These are phyloP conservation scores for Astropecten irregularis DNA, from an alignment of 53 echinoderm and acorn worm species.

Conservation along the genomic window DNA sequence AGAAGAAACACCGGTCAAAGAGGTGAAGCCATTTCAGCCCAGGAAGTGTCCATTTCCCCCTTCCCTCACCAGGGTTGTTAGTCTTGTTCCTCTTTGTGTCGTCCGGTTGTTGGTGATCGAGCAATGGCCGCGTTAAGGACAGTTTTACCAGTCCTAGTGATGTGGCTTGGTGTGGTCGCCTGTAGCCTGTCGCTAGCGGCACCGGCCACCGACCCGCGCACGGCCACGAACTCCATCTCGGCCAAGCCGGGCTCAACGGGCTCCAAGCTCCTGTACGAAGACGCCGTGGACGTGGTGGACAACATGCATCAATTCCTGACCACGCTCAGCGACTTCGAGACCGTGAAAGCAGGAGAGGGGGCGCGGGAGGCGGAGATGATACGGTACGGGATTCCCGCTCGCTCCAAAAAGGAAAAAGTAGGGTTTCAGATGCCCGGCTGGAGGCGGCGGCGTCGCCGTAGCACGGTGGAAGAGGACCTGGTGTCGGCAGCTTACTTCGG, in stretches of 20 bases:
- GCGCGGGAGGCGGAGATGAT: slow-evolving; percentile 74
- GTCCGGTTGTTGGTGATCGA: too few species aligned
- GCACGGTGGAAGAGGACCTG: slow-evolving; percentile 83
- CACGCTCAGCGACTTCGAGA: slow-evolving; percentile 72
- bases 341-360: slow-evolving; percentile 65
- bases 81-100: slow-evolving; percentile 12
- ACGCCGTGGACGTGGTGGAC: slow-evolving; percentile 75
- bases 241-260: slow-evolving; percentile 2
- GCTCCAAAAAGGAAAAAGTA: slow-evolving; percentile 63
- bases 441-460: slow-evolving; percentile 70
- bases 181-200: slow-evolving; percentile 30
- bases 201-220: slow-evolving; percentile 16
- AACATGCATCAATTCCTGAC: slow-evolving; percentile 76
- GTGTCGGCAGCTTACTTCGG: slow-evolving; percentile 75
- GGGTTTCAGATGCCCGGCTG: slow-evolving; percentile 83
- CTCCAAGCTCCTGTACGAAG: slow-evolving; percentile 64
- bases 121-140: slow-evolving; percentile 33
- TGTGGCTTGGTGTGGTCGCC: slow-evolving; percentile 6
- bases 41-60: too few species aligned
- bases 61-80: too few species aligned
- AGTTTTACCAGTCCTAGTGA: neutral
- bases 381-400: slow-evolving; percentile 64
- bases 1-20: too few species aligned
- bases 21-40: too few species aligned
- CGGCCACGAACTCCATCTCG: slow-evolving; percentile 14